phyloP scores from a whole-genome alignment of 1,140 invertebrate genomes.

The Triops cancriformis region DNA sequence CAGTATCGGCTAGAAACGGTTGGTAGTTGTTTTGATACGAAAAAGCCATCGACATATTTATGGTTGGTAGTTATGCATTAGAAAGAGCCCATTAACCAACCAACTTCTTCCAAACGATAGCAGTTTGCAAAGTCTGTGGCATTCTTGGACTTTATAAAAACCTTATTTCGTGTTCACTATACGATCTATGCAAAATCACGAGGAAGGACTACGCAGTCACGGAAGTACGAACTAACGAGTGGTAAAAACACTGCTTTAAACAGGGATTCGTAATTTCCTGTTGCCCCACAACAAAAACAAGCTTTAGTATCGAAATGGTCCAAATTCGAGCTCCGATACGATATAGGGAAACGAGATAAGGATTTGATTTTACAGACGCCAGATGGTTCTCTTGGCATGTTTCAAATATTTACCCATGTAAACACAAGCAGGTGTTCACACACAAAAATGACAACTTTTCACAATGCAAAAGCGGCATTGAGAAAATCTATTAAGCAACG shows the following conservation, averaged over 20 bases:
- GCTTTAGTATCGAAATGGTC: not conserved
- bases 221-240: not conserved
- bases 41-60: not conserved
- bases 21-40: slow-evolving; percentile 11
- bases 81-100: not conserved
- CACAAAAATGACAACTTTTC: not conserved
- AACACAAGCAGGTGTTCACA: not conserved
- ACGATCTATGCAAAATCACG: too few relatives aligned
- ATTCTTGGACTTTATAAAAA: too few relatives aligned
- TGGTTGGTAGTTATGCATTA: not conserved
- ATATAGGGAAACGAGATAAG: not conserved
- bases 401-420: too few relatives aligned
- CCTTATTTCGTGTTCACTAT: too few relatives aligned
- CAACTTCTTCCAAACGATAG: too few relatives aligned
- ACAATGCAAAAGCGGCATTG: slow-evolving; percentile 7
- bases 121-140: too few relatives aligned
- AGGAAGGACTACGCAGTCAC: too few relatives aligned
- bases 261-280: not conserved
- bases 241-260: not conserved
- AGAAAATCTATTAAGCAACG: slow-evolving; percentile 17
- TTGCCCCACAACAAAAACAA: not conserved
- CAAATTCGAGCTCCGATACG: not conserved
- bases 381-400: not conserved
- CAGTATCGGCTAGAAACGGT: not conserved
- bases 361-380: not conserved